A percentile compares a stretch with the other conserved stretches of the same genome.
These are phyloP conservation scores for Cyaniris semiargus DNA, from an alignment of 2,888 invertebrate genomes.

Conservation along the genomic window DNA sequence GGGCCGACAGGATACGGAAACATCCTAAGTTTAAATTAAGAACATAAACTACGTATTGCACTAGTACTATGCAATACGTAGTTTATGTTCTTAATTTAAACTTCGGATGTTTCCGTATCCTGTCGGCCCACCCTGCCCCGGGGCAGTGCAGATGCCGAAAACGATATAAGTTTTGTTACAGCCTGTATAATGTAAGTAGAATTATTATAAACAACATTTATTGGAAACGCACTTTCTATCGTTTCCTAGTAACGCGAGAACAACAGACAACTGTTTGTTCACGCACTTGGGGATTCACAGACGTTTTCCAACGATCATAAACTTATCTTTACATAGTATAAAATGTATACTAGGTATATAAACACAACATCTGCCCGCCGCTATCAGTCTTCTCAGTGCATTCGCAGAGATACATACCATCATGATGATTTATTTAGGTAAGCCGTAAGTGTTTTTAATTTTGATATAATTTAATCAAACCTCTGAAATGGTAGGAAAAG, in stretches of 20 bases:
- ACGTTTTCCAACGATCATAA: neutral
- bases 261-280: neutral
- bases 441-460: slow-evolving; percentile 19
- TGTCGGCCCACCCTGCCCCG: too few relatives aligned
- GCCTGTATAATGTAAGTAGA: too few relatives aligned
- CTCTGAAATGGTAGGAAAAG: too few relatives aligned
- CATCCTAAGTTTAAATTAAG: too few relatives aligned
- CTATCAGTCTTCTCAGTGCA: neutral
- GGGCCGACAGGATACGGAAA: too few relatives aligned
- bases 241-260: neutral
- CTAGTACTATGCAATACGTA: too few relatives aligned
- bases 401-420: slow-evolving; percentile 14
- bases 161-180: too few relatives aligned
- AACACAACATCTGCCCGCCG: neutral
- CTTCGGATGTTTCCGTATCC: too few relatives aligned
- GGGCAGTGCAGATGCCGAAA: too few relatives aligned
- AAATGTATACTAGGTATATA: slow-evolving; percentile 11
- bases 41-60: too few relatives aligned
- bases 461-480: neutral
- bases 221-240: neutral
- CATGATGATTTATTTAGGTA: slow-evolving; percentile 39
- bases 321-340: neutral
- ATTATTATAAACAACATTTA: too few relatives aligned
- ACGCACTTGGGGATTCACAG: neutral
- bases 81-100: too few relatives aligned